Conservation (phyloP, 2,888 invertebrate species). For the Keiferia lycopersicella region DNA sequence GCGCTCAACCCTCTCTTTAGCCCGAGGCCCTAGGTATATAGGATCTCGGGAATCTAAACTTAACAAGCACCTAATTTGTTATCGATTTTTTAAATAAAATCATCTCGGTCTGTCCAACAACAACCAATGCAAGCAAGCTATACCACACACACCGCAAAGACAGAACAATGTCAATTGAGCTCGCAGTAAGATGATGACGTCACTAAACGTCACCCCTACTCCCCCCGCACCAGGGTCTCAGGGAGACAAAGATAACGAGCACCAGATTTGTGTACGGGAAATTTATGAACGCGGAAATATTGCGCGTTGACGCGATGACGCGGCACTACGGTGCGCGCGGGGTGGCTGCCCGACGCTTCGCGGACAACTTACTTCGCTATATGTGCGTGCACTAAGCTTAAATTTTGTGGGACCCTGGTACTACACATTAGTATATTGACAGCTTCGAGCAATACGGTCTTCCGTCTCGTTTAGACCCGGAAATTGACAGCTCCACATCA, state of each 20-base stretch:
- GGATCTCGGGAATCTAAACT: constrained; percentile 49
- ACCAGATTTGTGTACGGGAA: constrained; percentile 59
- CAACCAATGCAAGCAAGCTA: constrained; percentile 26
- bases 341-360: neutral
- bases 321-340: constrained; percentile 33
- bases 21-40: constrained; percentile 1
- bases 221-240: constrained; percentile 31
- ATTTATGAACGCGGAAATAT: constrained; percentile 51
- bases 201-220: constrained; percentile 52
- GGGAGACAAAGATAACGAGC: constrained; percentile 60
- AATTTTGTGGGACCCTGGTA: too few species aligned
- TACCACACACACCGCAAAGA: constrained; percentile 34
- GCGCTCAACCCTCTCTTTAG: too few species aligned
- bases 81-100: neutral
- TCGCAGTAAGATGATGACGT: constrained; percentile 64
- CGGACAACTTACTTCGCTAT: too few species aligned
- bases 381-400: too few species aligned
- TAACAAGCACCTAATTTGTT: constrained; percentile 63
- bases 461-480: too few species aligned
- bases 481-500: too few species aligned
- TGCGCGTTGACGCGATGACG: constrained; percentile 43
- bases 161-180: constrained; percentile 58
- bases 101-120: neutral
- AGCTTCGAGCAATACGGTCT: too few species aligned
- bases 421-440: too few species aligned